Evolutionary conservation across 2,113 vertebrate genomes (phyloP).

Genomic region (Cricetomys ansorgei): DNA sequence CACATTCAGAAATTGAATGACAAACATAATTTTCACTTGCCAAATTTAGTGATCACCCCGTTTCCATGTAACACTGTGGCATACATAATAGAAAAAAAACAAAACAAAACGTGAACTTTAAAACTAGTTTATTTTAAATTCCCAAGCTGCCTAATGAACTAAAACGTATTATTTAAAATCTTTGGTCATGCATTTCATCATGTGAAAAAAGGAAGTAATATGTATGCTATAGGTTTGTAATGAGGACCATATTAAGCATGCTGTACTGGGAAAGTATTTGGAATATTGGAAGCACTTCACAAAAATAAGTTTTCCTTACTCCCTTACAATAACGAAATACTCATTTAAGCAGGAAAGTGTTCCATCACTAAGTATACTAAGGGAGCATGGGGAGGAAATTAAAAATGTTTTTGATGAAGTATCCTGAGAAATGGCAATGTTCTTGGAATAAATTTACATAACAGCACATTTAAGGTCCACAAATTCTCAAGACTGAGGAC

Average conservation of each 20-base stretch:
- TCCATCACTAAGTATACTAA: neutral
- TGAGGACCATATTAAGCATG: neutral
- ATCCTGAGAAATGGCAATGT: neutral
- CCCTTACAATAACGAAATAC: neutral
- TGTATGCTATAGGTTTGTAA: neutral
- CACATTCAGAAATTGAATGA: neutral
- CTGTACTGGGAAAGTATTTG: conserved; percentile 27
- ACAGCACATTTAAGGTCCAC: neutral
- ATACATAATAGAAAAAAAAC: neutral
- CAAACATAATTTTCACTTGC: conserved; percentile 15
- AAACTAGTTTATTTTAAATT: neutral
- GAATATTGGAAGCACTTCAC: neutral
- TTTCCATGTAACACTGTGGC: neutral
- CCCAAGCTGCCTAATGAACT: neutral
- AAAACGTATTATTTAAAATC: neutral
- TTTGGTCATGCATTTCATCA: neutral
- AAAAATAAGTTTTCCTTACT: conserved; percentile 42
- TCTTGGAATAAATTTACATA: conserved; percentile 34
- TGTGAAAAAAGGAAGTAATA: conserved; percentile 26
- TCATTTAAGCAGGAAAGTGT: conserved; percentile 15
- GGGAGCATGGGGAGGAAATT: conserved; percentile 33
- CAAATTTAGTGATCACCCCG: neutral
- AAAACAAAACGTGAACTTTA: neutral
- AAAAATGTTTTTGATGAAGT: conserved; percentile 46
- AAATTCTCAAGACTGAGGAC: neutral